Evolutionary conservation across 1,140 invertebrate species (phyloP).

Genomic region (Drosophila ananassae): DNA sequence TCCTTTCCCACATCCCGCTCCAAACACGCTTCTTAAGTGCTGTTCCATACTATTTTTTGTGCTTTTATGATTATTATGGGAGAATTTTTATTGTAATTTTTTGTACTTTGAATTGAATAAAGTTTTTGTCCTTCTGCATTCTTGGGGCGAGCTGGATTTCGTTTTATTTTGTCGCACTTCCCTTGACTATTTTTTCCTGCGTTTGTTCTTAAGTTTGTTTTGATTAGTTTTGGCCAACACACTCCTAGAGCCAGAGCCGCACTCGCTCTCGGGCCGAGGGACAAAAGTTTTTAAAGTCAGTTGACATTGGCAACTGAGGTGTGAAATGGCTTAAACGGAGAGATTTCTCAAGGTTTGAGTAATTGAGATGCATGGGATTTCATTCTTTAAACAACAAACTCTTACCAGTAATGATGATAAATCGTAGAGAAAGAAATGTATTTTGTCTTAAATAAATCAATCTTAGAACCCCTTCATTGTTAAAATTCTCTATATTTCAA

Average conservation of each 20-base stretch:
- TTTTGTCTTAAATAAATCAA: neutral
- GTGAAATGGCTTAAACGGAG: conserved; percentile 22
- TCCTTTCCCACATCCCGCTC: conserved; percentile 1
- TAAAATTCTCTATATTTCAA: neutral
- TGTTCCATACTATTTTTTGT: conserved; percentile 50
- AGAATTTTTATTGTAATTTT: conserved; percentile 36
- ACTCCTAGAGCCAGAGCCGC: conserved; percentile 1
- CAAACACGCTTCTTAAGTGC: conserved; percentile 69
- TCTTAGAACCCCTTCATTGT: neutral
- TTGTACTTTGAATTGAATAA: conserved; percentile 67
- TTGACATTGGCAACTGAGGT: conserved; percentile 41
- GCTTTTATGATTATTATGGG: conserved; percentile 68
- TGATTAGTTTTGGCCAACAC: conserved; percentile 63
- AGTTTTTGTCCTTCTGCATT: conserved; percentile 51
- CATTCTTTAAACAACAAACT: neutral
- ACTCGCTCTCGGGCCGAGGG: conserved; percentile 8
- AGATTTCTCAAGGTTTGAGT: neutral
- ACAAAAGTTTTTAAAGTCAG: conserved; percentile 19
- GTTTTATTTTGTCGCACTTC: conserved; percentile 38
- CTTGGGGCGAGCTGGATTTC: conserved; percentile 34
- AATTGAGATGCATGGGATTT: conserved; percentile 22
- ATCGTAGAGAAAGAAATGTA: neutral
- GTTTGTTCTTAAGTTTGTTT: conserved; percentile 63
- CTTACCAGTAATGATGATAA: conserved; percentile 38
- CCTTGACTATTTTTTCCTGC: conserved; percentile 33